Base-by-base conservation (phyloP, 2,888 invertebrate genomes). In the Amphipyra tragopoginis region DNA sequence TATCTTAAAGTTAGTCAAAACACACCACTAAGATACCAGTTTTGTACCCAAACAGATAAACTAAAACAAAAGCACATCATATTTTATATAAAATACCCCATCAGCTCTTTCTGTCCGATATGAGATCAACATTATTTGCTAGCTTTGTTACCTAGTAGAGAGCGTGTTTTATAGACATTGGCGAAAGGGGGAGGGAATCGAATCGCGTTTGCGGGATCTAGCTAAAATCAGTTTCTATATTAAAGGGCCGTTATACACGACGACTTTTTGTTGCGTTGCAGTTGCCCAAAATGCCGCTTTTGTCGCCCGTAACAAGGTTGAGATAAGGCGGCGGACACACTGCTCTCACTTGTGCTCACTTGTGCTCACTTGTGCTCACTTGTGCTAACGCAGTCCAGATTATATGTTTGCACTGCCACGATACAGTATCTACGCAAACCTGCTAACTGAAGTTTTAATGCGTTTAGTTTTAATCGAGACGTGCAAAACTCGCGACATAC, bases 151-250 rank as follows among this genome's bases (percentile, higher is more conserved):
- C 79, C 77, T 81, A 82, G 80, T 85, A 80, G 77, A 82, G 80
- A 83, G 74, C 83, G 78, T 86, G 84, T 87, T 89, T 90, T 89
- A 91, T 89, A 86, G 87, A 83, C 83, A 85, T 86, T 84, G 84
- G 83, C 71, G 82, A 80, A 85, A 87, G 84, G 87, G 67, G 87
- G 79, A 83, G 70, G 69, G 74, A 86, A 85, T 81, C 69, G 80
- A 81, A 85, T 85, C 80, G 81, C 76, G 83, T 87, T 87, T 82
- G 83, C 66, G 81, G 86, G 84, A 84, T 77, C 64, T 62, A 50
- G 61, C 71, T 76, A 57, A 77, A 78, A 75, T 78, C 66, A 61
- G 64, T 72, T 72, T 75, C 64, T 63, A 55, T 77, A 65, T 64
- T 60, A 61, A 47, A 70, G 51, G 9, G 10, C 21, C 8, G 36